These are phyloP conservation scores for Nomada ferruginata DNA, from an alignment of 2,888 invertebrate genomes.

Conservation along the genomic window DNA sequence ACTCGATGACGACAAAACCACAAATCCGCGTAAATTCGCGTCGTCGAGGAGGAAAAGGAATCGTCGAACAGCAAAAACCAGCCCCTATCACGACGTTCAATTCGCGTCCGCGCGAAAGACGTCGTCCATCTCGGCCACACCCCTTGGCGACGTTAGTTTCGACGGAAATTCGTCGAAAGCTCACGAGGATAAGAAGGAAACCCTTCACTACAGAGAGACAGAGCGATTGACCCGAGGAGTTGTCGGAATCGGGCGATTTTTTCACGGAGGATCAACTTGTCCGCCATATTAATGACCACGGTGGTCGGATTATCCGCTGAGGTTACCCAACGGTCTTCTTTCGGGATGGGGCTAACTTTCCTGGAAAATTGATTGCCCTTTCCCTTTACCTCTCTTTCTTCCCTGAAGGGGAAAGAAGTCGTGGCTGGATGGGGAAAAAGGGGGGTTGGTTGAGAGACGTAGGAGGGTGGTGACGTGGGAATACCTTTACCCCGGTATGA, in stretches of 20 bases:
- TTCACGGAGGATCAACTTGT: constrained; percentile 76
- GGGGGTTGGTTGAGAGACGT: background rate
- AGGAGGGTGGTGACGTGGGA: constrained; percentile 8
- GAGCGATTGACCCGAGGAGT: constrained; percentile 67
- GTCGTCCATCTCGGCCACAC: constrained; percentile 51
- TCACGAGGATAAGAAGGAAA: constrained; percentile 31
- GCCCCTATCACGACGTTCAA: constrained; percentile 58
- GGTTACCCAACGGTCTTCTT: constrained; percentile 59
- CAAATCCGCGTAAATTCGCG: constrained; percentile 40
- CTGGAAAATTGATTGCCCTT: constrained; percentile 70
- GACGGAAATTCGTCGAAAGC: constrained; percentile 15
- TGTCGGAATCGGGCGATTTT: constrained; percentile 71
- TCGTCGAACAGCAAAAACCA: constrained; percentile 51
- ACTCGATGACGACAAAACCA: constrained; percentile 29
- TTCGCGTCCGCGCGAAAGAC: constrained; percentile 22
- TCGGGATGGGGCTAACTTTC: constrained; percentile 57
- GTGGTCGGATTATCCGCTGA: constrained; percentile 76
- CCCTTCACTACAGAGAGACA: constrained; percentile 24
- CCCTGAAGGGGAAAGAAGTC: constrained; percentile 12
- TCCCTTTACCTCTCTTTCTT: constrained; percentile 1
- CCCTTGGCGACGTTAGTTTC: constrained; percentile 31
- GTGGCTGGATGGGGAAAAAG: background rate
- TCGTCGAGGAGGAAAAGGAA: constrained; percentile 29
- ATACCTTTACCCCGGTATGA: constrained; percentile 25
- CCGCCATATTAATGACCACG: constrained; percentile 79